A percentile compares a stretch with the other conserved stretches of the same genome.
phyloP scores from a whole-genome alignment of 2,797 vertebrate species.

The Melanotaenia trifasciata region DNA sequence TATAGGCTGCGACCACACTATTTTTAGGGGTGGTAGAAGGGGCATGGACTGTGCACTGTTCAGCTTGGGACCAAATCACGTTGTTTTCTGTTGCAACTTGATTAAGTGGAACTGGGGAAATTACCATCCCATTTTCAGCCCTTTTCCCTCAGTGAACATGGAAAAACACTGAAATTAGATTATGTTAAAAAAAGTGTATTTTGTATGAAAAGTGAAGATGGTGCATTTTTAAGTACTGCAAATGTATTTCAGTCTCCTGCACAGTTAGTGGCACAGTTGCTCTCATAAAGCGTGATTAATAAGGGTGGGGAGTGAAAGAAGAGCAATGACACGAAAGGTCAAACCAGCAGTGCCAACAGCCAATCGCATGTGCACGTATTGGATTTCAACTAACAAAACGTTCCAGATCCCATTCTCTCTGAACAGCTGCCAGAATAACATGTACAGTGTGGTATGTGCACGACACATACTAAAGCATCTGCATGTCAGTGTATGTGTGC shows the following conservation, averaged over 20 bases:
- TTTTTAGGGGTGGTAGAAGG: background rate
- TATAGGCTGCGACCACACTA: too few species aligned
- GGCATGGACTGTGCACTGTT: background rate
- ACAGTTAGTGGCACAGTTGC: slow-evolving; percentile 11
- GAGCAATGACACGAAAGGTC: slow-evolving; percentile 18
- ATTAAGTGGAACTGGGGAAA: background rate
- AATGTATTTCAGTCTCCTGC: slow-evolving; percentile 20
- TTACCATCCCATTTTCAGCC: background rate
- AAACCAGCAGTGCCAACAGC: slow-evolving; percentile 19
- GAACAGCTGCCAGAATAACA: slow-evolving; percentile 15
- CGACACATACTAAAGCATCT: slow-evolving; percentile 26
- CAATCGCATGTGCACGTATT: slow-evolving; percentile 5
- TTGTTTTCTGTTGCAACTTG: background rate
- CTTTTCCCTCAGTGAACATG: background rate
- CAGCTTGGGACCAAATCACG: background rate
- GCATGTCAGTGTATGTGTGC: slow-evolving; percentile 30
- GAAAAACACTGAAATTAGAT: background rate
- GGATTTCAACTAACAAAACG: slow-evolving; percentile 36
- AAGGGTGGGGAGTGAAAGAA: slow-evolving; percentile 15
- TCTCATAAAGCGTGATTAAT: slow-evolving; percentile 58
- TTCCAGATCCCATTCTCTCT: slow-evolving; percentile 26
- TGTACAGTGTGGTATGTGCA: slow-evolving; percentile 29
- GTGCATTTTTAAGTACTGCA: background rate
- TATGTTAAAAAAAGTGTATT: background rate
- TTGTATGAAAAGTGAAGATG: background rate